These are phyloP conservation scores for Magallana nippona DNA, from an alignment of 2,888 invertebrate species.

Conservation along the genomic window DNA sequence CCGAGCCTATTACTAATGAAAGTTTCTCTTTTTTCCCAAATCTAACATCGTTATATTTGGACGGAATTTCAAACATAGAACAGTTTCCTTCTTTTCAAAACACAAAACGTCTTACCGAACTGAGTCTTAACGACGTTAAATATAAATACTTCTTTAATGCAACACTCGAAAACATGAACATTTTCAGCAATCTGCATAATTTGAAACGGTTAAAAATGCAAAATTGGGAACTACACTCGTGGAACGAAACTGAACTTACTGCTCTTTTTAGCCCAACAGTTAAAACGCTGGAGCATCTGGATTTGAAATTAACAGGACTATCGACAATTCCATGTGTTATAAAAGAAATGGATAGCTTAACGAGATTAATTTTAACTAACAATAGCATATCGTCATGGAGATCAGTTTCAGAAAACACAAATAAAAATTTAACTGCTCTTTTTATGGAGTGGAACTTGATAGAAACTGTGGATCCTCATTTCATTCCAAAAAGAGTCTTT, in stretches of 20 bases:
- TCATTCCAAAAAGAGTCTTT: background rate
- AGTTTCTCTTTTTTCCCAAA: conserved; percentile 15
- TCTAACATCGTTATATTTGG: background rate
- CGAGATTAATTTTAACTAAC: background rate
- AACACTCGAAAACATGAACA: background rate
- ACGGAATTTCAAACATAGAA: background rate
- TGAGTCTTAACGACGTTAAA: background rate
- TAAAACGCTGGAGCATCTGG: background rate
- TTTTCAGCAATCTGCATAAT: background rate
- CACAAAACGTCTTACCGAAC: background rate
- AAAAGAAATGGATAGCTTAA: background rate
- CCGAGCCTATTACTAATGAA: background rate
- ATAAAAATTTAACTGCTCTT: background rate
- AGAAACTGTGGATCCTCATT: background rate
- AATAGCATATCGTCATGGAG: background rate
- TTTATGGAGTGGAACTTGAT: background rate
- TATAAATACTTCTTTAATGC: background rate
- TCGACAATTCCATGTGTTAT: background rate
- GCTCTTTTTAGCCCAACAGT: background rate
- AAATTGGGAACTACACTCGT: background rate
- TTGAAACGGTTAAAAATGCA: background rate
- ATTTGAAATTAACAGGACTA: conserved; percentile 2
- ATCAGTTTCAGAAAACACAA: background rate
- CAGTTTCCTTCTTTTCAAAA: background rate
- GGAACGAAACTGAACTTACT: background rate